Evolutionary conservation across 2,888 invertebrate species (phyloP).

Genomic region (Oscheius sp.): DNA sequence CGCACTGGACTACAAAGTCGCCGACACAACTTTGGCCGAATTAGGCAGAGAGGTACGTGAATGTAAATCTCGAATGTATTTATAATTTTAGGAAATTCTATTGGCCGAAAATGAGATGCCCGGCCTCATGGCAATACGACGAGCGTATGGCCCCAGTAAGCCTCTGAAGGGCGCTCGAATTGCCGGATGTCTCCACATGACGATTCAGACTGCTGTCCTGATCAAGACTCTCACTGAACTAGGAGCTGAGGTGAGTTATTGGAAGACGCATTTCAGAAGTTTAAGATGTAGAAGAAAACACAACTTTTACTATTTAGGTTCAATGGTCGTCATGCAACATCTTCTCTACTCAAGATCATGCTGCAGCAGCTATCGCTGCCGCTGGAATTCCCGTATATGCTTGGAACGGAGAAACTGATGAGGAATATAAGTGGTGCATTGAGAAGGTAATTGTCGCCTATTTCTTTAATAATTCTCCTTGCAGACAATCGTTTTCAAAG

Average conservation of each 20-base stretch:
- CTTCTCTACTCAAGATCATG: slow-evolving; percentile 88
- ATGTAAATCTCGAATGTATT: not conserved
- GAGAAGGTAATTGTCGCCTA: too few relatives aligned
- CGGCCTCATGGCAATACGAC: slow-evolving; percentile 91
- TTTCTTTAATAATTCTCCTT: too few relatives aligned
- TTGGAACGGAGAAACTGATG: slow-evolving; percentile 99
- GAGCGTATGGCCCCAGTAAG: slow-evolving; percentile 85
- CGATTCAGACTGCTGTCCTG: slow-evolving; percentile 98
- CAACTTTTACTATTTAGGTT: slow-evolving; percentile 83
- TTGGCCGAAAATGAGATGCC: slow-evolving; percentile 99
- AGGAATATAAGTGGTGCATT: slow-evolving; percentile 98
- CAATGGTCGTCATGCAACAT: slow-evolving; percentile 99
- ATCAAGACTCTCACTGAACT: slow-evolving; percentile 94
- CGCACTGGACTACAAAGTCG: slow-evolving; percentile 60
- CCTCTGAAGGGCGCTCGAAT: slow-evolving; percentile 92
- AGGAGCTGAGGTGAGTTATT: slow-evolving; percentile 87
- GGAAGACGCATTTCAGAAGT: too few relatives aligned
- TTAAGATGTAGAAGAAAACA: not conserved
- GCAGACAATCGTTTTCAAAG: slow-evolving; percentile 84
- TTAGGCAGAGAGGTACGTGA: slow-evolving; percentile 85
- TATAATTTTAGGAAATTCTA: slow-evolving; percentile 79
- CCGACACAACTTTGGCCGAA: slow-evolving; percentile 89
- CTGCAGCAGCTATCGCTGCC: slow-evolving; percentile 97
- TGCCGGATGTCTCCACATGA: slow-evolving; percentile 98
- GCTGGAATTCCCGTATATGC: slow-evolving; percentile 94